Percentiles rank a stretch among this genome's conserved stretches.
Conservation (phyloP, 2,888 invertebrate genomes). For the Serripes groenlandicus region DNA sequence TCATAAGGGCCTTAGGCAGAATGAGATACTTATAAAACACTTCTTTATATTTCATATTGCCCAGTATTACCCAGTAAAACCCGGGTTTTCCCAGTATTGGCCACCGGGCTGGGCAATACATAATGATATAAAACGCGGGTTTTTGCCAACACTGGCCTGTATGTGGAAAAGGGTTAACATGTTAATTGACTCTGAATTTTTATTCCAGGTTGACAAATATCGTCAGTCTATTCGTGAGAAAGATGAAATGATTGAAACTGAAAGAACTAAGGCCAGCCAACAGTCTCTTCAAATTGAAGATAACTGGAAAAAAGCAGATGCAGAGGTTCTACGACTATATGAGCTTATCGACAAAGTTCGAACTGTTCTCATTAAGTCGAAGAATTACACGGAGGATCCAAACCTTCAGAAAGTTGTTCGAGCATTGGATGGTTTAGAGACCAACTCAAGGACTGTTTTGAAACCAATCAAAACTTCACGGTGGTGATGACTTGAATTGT, state of each 20-base stretch:
- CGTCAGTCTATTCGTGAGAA: conserved; percentile 66
- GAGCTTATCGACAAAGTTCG: conserved; percentile 71
- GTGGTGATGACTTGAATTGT: too few relatives aligned
- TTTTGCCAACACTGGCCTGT: too few relatives aligned
- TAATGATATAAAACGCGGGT: too few relatives aligned
- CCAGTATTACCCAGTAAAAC: too few relatives aligned
- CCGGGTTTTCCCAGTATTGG: too few relatives aligned
- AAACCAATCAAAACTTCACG: conserved; percentile 49
- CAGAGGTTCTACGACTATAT: conserved; percentile 77
- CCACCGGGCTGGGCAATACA: too few relatives aligned
- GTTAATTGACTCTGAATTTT: not conserved
- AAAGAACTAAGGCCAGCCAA: conserved; percentile 69
- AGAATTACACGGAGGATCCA: conserved; percentile 16
- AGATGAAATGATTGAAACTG: conserved; percentile 69
- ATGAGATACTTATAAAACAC: too few relatives aligned
- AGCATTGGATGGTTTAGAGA: conserved; percentile 48
- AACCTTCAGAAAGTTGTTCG: conserved; percentile 35
- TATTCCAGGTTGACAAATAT: conserved; percentile 53
- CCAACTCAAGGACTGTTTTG: not conserved
- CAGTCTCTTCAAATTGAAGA: conserved; percentile 69
- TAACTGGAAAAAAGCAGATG: conserved; percentile 78
- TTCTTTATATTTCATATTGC: too few relatives aligned
- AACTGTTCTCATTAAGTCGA: conserved; percentile 4
- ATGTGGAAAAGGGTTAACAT: not conserved
- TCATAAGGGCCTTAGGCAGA: too few relatives aligned